These are phyloP conservation scores for Diphyllodes magnificus DNA, from an alignment of 2,113 vertebrate genomes.

Conservation along the genomic window DNA sequence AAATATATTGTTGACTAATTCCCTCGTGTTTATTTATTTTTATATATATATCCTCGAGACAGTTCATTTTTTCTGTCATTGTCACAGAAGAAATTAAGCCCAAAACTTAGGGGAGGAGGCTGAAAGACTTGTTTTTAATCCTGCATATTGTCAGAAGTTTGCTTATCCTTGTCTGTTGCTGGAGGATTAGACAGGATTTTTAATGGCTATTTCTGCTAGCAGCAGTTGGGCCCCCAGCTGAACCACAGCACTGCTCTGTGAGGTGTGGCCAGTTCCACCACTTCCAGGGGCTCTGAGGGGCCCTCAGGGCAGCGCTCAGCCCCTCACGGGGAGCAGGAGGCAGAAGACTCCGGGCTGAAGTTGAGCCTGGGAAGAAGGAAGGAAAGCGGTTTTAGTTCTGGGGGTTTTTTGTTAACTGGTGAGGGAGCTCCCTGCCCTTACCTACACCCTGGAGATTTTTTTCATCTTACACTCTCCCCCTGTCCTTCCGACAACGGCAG, in stretches of 20 bases:
- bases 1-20: neutral
- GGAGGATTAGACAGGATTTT: neutral
- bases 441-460: rapidly evolving
- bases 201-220: neutral
- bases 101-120: neutral
- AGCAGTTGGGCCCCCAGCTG: neutral
- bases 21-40: neutral
- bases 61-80: neutral
- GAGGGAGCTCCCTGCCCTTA: neutral
- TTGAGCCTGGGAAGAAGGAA: neutral
- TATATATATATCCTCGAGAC: neutral
- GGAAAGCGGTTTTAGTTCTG: neutral
- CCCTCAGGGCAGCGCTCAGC: neutral
- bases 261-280: neutral
- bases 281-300: neutral
- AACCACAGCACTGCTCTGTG: neutral
- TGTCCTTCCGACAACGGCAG: neutral
- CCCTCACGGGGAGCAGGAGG: neutral
- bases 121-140: neutral
- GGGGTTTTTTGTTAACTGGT: neutral
- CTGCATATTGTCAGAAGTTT: neutral
- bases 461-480: no score
- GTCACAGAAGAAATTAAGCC: neutral
- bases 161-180: neutral
- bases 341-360: rapidly evolving